These are phyloP conservation scores for Ligdia adustata DNA, from an alignment of 2,888 invertebrate species.

Conservation along the genomic window DNA sequence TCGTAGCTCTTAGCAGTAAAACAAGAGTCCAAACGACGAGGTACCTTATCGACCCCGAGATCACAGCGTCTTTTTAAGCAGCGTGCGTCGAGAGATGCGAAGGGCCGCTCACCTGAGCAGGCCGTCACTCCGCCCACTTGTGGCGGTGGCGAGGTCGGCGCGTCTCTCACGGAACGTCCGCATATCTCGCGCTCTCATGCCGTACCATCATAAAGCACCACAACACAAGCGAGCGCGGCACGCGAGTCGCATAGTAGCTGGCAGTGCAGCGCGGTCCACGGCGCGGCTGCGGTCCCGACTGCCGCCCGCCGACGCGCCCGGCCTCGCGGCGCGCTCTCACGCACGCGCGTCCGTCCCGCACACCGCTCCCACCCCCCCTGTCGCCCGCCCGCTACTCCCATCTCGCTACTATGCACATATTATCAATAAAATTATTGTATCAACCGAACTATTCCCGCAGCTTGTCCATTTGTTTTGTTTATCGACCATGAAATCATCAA, in stretches of 20 bases:
- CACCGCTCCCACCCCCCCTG: constrained; percentile 38
- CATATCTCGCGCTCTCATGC: constrained; percentile 78
- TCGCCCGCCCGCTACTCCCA: constrained; percentile 57
- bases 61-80: constrained; percentile 66
- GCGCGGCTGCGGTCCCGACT: constrained; percentile 51
- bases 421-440: constrained; percentile 82
- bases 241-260: constrained; percentile 67
- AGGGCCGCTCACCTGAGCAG: constrained; percentile 78
- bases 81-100: constrained; percentile 64
- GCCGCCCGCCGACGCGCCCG: constrained; percentile 65
- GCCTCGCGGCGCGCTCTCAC: constrained; percentile 69
- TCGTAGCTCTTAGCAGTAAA: constrained; percentile 21
- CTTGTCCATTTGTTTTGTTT: constrained; percentile 58
- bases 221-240: constrained; percentile 74
- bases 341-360: constrained; percentile 41
- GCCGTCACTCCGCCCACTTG: constrained; percentile 77
- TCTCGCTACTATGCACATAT: constrained; percentile 79
- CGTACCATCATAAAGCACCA: constrained; percentile 81
- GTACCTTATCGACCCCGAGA: constrained; percentile 73
- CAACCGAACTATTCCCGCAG: constrained; percentile 62
- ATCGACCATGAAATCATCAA: no score
- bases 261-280: constrained; percentile 46
- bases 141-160: constrained; percentile 65
- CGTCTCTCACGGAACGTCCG: constrained; percentile 78
- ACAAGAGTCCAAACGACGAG: constrained; percentile 41